phyloP scores from a whole-genome alignment of 2,888 invertebrate genomes.

The Prionchulus punctatus region DNA sequence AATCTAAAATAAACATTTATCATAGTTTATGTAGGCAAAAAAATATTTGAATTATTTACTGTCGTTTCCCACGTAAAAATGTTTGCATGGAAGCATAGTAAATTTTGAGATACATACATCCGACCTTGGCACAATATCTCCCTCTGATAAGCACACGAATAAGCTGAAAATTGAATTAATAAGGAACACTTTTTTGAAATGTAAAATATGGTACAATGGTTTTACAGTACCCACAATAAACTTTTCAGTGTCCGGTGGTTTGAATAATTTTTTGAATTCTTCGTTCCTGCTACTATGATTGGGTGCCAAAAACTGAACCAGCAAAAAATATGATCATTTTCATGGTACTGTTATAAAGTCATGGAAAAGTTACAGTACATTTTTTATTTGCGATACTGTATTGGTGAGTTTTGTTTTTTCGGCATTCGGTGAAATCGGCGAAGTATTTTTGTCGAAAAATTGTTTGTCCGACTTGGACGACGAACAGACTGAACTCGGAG shows the following conservation, averaged over 20 bases:
- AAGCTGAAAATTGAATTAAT: constrained; percentile 51
- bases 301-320: constrained; percentile 46
- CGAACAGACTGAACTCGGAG: no score
- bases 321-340: no score
- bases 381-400: no score
- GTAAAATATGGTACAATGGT: constrained; percentile 1
- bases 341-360: no score
- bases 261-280: constrained; percentile 78
- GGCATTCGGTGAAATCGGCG: no score
- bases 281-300: constrained; percentile 83
- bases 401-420: no score
- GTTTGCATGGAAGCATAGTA: constrained; percentile 90
- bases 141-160: constrained; percentile 86
- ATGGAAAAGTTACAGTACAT: no score
- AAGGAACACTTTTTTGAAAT: no score
- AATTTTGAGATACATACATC: constrained; percentile 82
- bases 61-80: constrained; percentile 91
- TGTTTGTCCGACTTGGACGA: no score
- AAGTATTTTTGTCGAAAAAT: no score
- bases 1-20: constrained; percentile 37
- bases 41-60: constrained; percentile 34
- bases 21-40: no score
- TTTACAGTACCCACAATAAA: constrained; percentile 46
- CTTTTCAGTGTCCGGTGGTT: constrained; percentile 51
- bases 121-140: constrained; percentile 90